Conservation (phyloP, 2,797 vertebrate genomes). For the Prionace glauca region DNA sequence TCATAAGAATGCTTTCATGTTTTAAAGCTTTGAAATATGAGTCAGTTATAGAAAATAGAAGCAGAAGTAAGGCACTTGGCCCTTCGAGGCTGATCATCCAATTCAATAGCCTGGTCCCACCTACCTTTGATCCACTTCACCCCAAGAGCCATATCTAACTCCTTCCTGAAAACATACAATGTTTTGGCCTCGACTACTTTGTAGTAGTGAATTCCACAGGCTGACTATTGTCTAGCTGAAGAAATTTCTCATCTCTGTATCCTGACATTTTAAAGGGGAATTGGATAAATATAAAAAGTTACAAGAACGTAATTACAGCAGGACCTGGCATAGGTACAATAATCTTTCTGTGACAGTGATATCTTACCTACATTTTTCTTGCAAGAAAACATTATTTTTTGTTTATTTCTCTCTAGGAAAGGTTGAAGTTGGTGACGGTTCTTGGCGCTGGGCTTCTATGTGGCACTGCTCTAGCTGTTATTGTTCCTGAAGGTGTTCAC, state of each 20-base stretch:
- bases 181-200: no score
- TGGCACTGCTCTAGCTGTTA: slow-evolving; percentile 92
- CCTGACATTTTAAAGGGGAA: not conserved
- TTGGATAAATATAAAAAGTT: not conserved
- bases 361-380: no score
- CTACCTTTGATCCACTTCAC: no score
- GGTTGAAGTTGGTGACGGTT: slow-evolving; percentile 88
- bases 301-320: not conserved
- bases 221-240: no score
- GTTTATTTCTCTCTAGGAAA: slow-evolving; percentile 65
- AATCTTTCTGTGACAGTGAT: no score
- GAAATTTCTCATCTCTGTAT: no score
- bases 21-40: not conserved
- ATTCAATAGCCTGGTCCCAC: no score
- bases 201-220: no score
- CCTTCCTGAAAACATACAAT: no score
- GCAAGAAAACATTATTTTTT: not conserved
- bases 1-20: not conserved
- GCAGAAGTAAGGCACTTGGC: no score
- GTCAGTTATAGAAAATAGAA: not conserved
- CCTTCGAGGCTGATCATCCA: no score
- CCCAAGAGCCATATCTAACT: no score
- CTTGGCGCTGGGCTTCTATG: slow-evolving; percentile 92
- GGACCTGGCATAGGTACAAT: not conserved
- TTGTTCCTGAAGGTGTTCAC: slow-evolving; percentile 95